phyloP scores from a whole-genome alignment of 2,888 invertebrate genomes.

The Dioctria linearis region DNA sequence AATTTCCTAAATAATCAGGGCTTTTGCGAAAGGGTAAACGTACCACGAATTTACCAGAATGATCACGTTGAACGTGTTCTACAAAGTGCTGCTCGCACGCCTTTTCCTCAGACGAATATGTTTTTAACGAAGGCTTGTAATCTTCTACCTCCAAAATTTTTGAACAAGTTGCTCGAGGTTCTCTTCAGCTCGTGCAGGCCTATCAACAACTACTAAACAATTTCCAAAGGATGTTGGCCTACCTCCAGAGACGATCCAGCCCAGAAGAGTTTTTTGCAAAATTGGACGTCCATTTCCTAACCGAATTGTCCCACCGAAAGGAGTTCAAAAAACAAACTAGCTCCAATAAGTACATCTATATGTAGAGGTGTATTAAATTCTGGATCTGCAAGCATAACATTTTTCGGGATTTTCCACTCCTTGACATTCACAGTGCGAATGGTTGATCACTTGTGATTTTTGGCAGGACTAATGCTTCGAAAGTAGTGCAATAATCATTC shows the following conservation, averaged over 20 bases:
- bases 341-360: neutral
- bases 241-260: neutral
- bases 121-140: neutral
- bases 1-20: neutral
- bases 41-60: neutral
- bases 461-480: neutral
- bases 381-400: neutral
- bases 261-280: neutral
- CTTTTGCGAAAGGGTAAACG: neutral
- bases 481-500: neutral
- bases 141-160: neutral
- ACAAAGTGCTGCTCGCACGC: neutral
- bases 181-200: neutral
- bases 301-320: neutral
- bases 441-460: neutral
- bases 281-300: neutral
- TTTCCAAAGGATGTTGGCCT: neutral
- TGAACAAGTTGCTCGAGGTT: neutral
- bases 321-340: neutral
- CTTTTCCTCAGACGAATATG: neutral
- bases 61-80: neutral
- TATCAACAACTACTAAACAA: neutral
- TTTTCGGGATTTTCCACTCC: neutral
- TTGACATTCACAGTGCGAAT: neutral
- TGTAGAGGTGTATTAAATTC: neutral